Evolutionary conservation across 2,113 vertebrate species (phyloP).

Genomic region (Paramisgurnus dabryanus): DNA sequence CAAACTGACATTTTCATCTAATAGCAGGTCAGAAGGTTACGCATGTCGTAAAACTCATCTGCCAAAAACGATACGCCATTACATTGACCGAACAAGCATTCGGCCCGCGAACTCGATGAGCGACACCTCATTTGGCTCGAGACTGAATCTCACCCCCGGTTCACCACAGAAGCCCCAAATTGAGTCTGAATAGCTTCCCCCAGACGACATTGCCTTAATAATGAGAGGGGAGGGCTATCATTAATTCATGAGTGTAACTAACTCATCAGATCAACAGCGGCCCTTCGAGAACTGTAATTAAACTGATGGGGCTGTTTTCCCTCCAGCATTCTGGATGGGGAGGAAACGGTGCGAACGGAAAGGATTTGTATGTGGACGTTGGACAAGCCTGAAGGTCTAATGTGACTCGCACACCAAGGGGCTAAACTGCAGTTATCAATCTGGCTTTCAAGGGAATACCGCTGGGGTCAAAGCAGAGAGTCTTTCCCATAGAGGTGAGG

Average conservation of each 20-base stretch:
- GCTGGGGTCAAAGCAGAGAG: conserved; percentile 9
- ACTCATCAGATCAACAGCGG: conserved; percentile 41
- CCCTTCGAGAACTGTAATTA: conserved; percentile 41
- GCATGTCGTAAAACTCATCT: not conserved
- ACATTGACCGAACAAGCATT: not conserved
- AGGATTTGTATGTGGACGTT: conserved; percentile 24
- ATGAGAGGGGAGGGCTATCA: conserved; percentile 29
- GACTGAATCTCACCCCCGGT: not conserved
- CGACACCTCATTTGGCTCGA: not conserved
- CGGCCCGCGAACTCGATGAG: not conserved
- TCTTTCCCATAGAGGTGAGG: conserved; percentile 7
- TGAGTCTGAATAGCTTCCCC: conserved; percentile 42
- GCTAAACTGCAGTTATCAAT: conserved; percentile 44
- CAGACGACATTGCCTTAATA: conserved; percentile 27
- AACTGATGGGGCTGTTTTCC: conserved; percentile 46
- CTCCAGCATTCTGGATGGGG: conserved; percentile 26
- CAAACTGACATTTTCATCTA: not conserved
- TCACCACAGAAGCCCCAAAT: conserved; percentile 37
- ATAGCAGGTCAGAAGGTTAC: not conserved
- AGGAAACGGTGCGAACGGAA: conserved; percentile 11
- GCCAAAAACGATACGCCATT: not conserved
- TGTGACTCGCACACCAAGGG: conserved; percentile 1
- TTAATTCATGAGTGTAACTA: conserved; percentile 49
- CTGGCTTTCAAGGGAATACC: conserved; percentile 32
- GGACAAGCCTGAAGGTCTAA: conserved; percentile 25